Evolutionary conservation across 2,797 vertebrate species (phyloP).

Genomic region (Smutsia gigantea): DNA sequence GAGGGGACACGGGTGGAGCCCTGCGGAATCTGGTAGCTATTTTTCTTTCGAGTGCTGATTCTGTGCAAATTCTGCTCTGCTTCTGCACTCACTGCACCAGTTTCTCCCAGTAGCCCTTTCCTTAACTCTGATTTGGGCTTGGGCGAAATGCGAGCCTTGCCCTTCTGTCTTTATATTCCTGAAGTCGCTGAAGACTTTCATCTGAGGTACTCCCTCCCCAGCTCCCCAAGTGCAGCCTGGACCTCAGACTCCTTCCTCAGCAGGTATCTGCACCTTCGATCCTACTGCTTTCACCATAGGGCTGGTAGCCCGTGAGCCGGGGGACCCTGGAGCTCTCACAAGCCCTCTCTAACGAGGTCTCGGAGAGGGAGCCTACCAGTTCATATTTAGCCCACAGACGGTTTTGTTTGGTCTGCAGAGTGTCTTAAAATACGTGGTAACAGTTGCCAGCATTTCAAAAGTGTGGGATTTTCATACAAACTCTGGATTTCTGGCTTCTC

Average conservation of each 20-base stretch:
- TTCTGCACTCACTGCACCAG: background rate
- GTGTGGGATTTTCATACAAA: background rate
- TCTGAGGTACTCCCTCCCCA: background rate
- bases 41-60: background rate
- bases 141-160: background rate
- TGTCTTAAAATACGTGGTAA: slow-evolving; percentile 46
- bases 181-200: background rate
- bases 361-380: background rate
- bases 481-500: slow-evolving; percentile 20
- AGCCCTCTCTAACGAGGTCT: background rate
- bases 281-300: background rate
- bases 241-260: background rate
- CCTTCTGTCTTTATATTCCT: background rate
- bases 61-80: background rate
- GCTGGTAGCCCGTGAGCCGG: fast-evolving
- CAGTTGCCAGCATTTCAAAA: background rate
- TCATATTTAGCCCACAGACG: slow-evolving; percentile 20
- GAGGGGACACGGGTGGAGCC: too few species aligned
- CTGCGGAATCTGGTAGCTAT: background rate
- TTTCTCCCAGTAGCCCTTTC: background rate
- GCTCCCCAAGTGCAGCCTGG: background rate
- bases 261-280: background rate
- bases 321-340: background rate
- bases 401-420: slow-evolving; percentile 38
- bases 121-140: background rate